Base-by-base conservation (phyloP, 2,113 vertebrate genomes). In the Trinectes maculatus region DNA sequence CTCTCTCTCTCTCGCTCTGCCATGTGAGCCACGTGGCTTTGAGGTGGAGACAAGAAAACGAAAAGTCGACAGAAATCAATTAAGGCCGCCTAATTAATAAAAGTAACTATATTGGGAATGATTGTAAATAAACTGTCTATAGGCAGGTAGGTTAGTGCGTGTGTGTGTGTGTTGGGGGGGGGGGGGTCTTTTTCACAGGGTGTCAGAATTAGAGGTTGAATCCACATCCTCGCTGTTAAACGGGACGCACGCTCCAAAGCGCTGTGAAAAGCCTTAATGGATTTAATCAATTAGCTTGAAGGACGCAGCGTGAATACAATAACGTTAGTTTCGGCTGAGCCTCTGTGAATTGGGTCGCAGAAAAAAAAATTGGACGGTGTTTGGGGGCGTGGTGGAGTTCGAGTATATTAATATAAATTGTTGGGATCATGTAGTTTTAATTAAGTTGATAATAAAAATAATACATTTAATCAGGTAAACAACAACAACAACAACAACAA, bases 241-340 rank as follows among this genome's bases (percentile, higher is more conserved):
- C 52, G 25, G 34, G 58, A 61, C 85, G 62, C 89, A 75, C 65
- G 62, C 77, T 26, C 74, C 73, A 68, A 31, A 36, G 68, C 60
- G 71, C 81, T 33, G 77, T 77, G 84, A 85, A 77, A 72, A 57
- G 83, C 78, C 56, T 71, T 91, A 91, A 93, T 92, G 88, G 89
- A 71, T 80, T 90, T 77, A 91, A 90, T 91, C 88, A 91, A 89
- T 91, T 88, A 87, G 63, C 57, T 83, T 78, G 83, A 86, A 86
- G 51, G 73, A 64, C 91, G 48, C 92, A 92, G 92, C 90, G 82
- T 88, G 93, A 91, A 89, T 89, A 92, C 86, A 92, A 92, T 89
- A 92, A 93, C 70, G 86, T 82, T 86, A 65, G 90, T 92, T 91
- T 93, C 91, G 86, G 31, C 78, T 75, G 71, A 75, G 51, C 54